Evolutionary conservation across 2,797 vertebrate species (phyloP).

Genomic region (Enteromius radiatus): DNA sequence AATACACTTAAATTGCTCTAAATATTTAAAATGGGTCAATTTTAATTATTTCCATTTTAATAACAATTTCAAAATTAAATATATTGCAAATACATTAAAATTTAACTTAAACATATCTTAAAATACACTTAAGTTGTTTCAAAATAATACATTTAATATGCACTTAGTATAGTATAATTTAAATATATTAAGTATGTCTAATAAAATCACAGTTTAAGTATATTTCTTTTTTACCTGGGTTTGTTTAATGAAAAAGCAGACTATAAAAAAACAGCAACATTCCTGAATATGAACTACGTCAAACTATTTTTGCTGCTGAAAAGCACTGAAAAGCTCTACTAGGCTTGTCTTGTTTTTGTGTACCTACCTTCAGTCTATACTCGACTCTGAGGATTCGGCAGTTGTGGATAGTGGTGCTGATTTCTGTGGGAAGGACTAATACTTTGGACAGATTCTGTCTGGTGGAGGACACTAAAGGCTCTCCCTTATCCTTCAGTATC

Average conservation of each 20-base stretch:
- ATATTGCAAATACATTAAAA: too few species aligned
- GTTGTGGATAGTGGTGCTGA: slow-evolving; percentile 78
- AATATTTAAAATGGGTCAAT: too few species aligned
- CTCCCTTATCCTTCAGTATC: slow-evolving; percentile 80
- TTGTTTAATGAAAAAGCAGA: background rate
- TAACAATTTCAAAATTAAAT: too few species aligned
- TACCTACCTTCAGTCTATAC: slow-evolving; percentile 80
- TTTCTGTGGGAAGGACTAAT: slow-evolving; percentile 80
- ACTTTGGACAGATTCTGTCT: slow-evolving; percentile 81
- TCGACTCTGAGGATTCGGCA: slow-evolving; percentile 85
- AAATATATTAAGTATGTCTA: too few species aligned
- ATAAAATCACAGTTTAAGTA: too few species aligned
- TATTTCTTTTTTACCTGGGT: too few species aligned
- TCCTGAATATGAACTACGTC: background rate
- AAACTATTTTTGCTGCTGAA: background rate
- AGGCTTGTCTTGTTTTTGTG: background rate
- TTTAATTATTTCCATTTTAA: too few species aligned
- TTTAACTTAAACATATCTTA: too few species aligned
- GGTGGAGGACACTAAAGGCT: slow-evolving; percentile 80
- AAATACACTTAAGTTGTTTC: too few species aligned
- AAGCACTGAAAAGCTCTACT: background rate
- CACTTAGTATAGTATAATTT: too few species aligned
- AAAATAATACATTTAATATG: too few species aligned
- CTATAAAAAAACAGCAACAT: background rate
- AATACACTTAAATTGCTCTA: too few species aligned